phyloP scores from a whole-genome alignment of 1,140 invertebrate species.

The Hetaerina americana region DNA sequence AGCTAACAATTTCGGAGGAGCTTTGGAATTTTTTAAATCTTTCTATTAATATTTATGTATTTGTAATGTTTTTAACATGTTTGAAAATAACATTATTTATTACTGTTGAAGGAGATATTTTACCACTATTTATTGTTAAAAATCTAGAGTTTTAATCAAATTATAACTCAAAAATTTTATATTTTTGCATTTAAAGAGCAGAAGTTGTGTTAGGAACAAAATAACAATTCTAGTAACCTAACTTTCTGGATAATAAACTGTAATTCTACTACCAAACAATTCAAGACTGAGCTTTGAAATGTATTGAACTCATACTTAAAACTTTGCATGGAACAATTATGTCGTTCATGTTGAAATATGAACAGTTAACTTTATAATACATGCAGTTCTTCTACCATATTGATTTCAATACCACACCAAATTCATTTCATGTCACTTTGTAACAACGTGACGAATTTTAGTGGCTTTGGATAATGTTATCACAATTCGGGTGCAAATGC shows the following conservation, averaged over 20 bases:
- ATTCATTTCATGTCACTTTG: too few relatives aligned
- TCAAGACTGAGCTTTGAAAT: background rate
- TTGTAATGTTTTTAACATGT: background rate
- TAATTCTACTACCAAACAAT: background rate
- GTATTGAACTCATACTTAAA: too few relatives aligned
- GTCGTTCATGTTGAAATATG: too few relatives aligned
- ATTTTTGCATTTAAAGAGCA: background rate
- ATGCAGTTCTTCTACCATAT: too few relatives aligned
- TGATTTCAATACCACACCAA: too few relatives aligned
- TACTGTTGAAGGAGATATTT: background rate
- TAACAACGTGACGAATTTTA: too few relatives aligned
- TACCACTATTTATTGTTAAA: background rate
- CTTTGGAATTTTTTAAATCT: background rate
- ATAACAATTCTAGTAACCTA: background rate
- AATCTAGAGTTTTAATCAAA: background rate
- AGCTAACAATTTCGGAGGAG: background rate
- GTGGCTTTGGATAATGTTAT: too few relatives aligned
- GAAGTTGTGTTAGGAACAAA: background rate
- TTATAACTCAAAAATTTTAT: background rate
- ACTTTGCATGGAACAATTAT: too few relatives aligned
- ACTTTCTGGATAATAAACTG: background rate
- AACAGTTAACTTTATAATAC: too few relatives aligned
- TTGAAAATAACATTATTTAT: background rate
- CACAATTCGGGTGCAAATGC: too few relatives aligned
- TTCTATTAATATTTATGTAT: background rate